A percentile compares a stretch with the other conserved stretches of the same genome.
These are phyloP conservation scores for Aptenodytes forsteri DNA, from an alignment of 2,113 vertebrate genomes.

Conservation along the genomic window DNA sequence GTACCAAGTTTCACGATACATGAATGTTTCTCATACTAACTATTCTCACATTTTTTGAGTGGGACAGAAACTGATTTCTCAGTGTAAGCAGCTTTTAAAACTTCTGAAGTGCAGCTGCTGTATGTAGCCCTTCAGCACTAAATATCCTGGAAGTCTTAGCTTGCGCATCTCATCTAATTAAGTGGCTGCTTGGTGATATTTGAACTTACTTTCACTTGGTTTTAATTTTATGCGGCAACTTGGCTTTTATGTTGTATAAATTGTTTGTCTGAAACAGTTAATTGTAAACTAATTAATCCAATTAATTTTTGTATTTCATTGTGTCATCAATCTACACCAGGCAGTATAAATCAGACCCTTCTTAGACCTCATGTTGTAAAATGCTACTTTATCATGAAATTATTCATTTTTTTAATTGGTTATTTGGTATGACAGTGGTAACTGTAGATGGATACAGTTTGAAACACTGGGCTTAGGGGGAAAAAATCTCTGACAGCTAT, in stretches of 20 bases:
- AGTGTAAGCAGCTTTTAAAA: neutral
- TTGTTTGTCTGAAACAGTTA: neutral
- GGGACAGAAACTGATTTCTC: neutral
- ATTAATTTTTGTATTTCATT: neutral
- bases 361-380: conserved; percentile 11
- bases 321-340: neutral
- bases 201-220: neutral
- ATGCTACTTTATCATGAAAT: conserved; percentile 28
- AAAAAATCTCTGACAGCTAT: conserved; percentile 23
- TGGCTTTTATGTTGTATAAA: neutral
- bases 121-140: neutral
- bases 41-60: neutral
- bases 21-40: neutral
- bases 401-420: conserved; percentile 34
- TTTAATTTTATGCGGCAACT: neutral
- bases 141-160: neutral
- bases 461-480: conserved; percentile 45
- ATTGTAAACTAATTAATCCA: neutral
- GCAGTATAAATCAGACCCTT: neutral
- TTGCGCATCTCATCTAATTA: neutral
- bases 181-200: neutral
- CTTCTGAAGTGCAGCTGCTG: neutral
- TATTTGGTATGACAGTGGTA: conserved; percentile 33
- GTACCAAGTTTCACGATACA: accelerated
- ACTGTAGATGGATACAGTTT: conserved; percentile 42